Conservation (phyloP, 1,140 invertebrate genomes). For the Aphelinus certus region DNA sequence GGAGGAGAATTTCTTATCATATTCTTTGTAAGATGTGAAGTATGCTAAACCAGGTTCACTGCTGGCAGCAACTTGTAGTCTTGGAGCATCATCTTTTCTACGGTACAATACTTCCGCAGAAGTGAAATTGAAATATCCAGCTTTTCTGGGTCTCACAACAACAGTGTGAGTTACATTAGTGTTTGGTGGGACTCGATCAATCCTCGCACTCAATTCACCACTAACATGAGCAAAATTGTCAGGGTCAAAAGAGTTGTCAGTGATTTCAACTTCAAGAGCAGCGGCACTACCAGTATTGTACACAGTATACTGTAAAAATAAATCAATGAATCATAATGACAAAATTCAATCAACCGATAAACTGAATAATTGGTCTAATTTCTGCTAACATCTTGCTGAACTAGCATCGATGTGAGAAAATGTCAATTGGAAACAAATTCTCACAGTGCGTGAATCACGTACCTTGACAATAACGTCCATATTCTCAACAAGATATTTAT, state of each 20-base stretch:
- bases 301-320: constrained; percentile 74
- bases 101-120: constrained; percentile 93
- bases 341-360: too few species aligned
- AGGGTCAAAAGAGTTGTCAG: constrained; percentile 89
- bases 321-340: neutral
- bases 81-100: constrained; percentile 78
- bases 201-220: constrained; percentile 83
- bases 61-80: constrained; percentile 86
- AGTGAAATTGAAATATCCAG: constrained; percentile 97
- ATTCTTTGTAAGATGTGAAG: constrained; percentile 95
- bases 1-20: constrained; percentile 97
- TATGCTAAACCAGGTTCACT: constrained; percentile 96
- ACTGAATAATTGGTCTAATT: too few species aligned
- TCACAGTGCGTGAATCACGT: constrained; percentile 15
- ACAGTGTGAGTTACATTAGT: constrained; percentile 95
- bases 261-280: constrained; percentile 88
- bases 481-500: constrained; percentile 97
- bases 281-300: constrained; percentile 87
- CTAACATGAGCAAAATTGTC: constrained; percentile 88
- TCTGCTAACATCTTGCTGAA: too few species aligned
- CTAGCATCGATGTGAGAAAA: too few species aligned
- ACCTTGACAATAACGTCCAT: constrained; percentile 95
- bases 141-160: constrained; percentile 88
- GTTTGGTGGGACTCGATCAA: constrained; percentile 90
- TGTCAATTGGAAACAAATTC: too few species aligned